These are phyloP conservation scores for Distichodus sexfasciatus DNA, from an alignment of 2,797 vertebrate species.

Conservation along the genomic window DNA sequence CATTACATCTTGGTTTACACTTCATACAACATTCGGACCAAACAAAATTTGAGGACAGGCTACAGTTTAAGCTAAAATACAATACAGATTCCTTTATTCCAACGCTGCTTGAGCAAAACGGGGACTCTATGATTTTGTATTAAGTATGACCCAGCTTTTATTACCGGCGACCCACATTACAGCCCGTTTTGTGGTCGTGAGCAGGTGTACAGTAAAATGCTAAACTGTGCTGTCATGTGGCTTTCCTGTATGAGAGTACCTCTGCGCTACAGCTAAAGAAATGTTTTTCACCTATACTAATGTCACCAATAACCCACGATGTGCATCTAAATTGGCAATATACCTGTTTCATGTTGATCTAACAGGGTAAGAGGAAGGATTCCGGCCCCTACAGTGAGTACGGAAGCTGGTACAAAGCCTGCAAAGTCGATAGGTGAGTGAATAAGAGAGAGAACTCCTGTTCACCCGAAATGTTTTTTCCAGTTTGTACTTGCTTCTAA, in stretches of 20 bases:
- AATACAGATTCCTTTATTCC: too few relatives aligned
- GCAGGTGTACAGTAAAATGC: too few relatives aligned
- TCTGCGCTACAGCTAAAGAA: neutral
- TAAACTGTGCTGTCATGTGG: neutral
- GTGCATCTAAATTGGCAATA: neutral
- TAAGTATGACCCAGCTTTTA: too few relatives aligned
- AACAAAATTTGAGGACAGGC: too few relatives aligned
- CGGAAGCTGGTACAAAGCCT: slow-evolving; percentile 90
- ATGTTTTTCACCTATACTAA: neutral
- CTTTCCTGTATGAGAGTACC: neutral
- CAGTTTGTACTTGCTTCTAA: neutral
- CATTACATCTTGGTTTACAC: neutral
- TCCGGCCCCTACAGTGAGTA: slow-evolving; percentile 79
- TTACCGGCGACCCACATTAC: too few relatives aligned
- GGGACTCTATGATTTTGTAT: too few relatives aligned
- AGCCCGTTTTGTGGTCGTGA: too few relatives aligned
- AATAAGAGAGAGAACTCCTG: neutral
- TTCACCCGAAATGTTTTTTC: neutral
- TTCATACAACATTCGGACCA: neutral
- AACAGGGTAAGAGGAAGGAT: slow-evolving; percentile 79
- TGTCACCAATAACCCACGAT: neutral
- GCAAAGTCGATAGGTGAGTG: slow-evolving; percentile 87
- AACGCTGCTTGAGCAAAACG: too few relatives aligned
- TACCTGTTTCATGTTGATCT: neutral
- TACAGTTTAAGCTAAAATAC: too few relatives aligned